Evolutionary conservation across 2,888 invertebrate genomes (phyloP).

Genomic region (Aelia acuminata): DNA sequence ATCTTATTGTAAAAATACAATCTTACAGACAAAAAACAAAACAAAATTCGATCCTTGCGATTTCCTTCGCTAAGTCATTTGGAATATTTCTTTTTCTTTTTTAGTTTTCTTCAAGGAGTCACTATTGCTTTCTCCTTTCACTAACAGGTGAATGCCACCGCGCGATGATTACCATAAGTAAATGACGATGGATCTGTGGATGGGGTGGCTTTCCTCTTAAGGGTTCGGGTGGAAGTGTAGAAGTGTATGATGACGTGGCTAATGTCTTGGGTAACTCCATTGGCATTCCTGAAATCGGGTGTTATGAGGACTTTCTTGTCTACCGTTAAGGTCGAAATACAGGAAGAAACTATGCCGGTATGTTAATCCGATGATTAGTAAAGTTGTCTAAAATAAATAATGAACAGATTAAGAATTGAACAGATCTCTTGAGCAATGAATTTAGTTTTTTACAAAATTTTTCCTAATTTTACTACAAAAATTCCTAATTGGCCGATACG

Average conservation of each 20-base stretch:
- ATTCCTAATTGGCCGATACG: no score
- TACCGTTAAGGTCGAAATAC: neutral
- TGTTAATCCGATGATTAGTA: neutral
- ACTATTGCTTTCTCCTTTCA: neutral
- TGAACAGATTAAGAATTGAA: no score
- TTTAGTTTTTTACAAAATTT: no score
- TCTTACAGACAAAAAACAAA: neutral
- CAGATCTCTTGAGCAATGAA: no score
- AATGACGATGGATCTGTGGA: neutral
- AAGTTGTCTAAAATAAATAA: neutral
- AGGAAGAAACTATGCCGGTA: neutral
- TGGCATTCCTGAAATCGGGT: neutral
- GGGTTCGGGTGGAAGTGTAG: neutral
- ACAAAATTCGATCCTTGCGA: neutral
- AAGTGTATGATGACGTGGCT: neutral
- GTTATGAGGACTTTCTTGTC: neutral
- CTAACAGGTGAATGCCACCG: neutral
- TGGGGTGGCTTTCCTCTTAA: neutral
- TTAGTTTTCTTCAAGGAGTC: neutral
- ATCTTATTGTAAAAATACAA: neutral
- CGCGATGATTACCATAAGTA: slow-evolving; percentile 2
- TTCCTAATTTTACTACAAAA: no score
- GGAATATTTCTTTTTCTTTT: neutral
- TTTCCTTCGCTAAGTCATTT: neutral
- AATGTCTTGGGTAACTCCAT: neutral